Evolutionary conservation across 1,140 invertebrate species (phyloP), one percentile per base, ranked within the genome.

Genomic region (Druon quercuslanigerum): DNA sequence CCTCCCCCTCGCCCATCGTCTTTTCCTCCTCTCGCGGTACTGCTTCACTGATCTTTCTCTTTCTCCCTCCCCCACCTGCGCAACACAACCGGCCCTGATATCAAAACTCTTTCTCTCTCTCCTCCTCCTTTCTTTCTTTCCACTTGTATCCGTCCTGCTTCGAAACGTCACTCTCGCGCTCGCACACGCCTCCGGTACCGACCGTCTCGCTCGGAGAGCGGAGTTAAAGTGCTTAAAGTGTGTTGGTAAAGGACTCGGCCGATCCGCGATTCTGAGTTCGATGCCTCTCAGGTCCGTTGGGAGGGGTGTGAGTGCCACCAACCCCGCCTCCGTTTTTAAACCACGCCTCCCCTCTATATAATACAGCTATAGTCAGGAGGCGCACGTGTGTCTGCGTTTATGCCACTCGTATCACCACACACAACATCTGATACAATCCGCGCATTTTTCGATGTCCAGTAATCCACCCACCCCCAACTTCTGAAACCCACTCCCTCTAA

Each of bases 251-350:
- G 82, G 79, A 80, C 77, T 83, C 81, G 50, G 70, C 71, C 73
- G 81, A 79, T 80, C 82, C 60, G 77, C 73, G 75, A 77, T 88
- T 83, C 86, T 86, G 87, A 89, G 86, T 89, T 89, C 86, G 87
- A 85, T 87, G 87, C 83, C 79, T 82, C 76, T 50, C 77, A 79
- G 79, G 82, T 72, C 75, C 80, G 84, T 84, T 73, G 78, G 77
- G 79, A 79, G 81, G 82, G 82, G 70, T 78, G 83, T 81, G 79
- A 85, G 79, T 83, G 80, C 86, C 85, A 81, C 71, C 83, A 83
- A 87, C 83, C 83, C 88, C 88, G 88, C 89, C 88, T 83, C 83
- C 86, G 88, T 88, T 89, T 89, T 89, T 83, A 88, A 90, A 90
- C 89, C 89, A 89, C 89, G 89, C 89, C 89, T 86, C 83, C 84